Conservation (phyloP, 2,797 vertebrate species). For the Onychomys arenicola region DNA sequence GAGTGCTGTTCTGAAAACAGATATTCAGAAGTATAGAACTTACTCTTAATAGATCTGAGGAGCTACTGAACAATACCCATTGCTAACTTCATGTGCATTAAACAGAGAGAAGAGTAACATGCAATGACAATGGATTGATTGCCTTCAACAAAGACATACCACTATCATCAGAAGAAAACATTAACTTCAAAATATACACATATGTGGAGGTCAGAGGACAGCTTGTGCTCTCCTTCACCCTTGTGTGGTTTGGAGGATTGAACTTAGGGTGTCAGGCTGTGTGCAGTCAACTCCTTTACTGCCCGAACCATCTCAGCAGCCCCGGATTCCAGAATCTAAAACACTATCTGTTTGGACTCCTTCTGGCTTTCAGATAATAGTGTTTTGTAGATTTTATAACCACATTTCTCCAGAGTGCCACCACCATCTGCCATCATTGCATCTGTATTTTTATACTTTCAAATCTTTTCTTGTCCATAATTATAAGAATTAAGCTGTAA, state of each 20-base stretch:
- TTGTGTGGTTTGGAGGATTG: not conserved
- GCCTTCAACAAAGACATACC: not conserved
- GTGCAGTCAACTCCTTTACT: not conserved
- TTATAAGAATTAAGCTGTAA: not conserved
- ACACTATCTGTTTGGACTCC: not conserved
- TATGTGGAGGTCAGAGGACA: not conserved
- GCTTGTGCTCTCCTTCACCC: not conserved
- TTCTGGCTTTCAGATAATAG: not conserved
- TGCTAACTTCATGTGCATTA: not conserved
- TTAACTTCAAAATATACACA: not conserved
- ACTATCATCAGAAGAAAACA: not conserved
- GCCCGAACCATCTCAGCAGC: not conserved
- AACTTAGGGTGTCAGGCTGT: not conserved
- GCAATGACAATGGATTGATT: not conserved
- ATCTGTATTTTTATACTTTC: not conserved
- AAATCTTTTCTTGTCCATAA: not conserved
- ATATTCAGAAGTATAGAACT: not conserved
- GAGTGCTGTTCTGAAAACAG: not conserved
- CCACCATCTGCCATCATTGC: not conserved
- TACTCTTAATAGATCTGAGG: not conserved
- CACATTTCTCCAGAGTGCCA: not conserved
- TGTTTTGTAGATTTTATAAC: not conserved
- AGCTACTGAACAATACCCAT: not conserved
- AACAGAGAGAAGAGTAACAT: not conserved
- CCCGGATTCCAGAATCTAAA: not conserved